phyloP scores from a whole-genome alignment of 2,113 vertebrate genomes.

The Datnioides undecimradiatus region DNA sequence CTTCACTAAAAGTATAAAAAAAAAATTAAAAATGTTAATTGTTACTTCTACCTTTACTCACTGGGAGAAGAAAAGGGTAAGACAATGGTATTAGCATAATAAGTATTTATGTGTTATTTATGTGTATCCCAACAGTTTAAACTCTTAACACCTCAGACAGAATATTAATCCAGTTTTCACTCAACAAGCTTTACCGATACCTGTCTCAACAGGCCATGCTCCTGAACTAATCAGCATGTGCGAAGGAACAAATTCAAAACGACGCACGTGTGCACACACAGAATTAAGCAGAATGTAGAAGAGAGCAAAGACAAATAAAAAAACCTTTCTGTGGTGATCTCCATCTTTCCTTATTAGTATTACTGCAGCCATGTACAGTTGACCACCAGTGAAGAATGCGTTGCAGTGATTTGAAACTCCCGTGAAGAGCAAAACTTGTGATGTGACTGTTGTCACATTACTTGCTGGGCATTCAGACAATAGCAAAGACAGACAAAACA shows the following conservation, averaged over 20 bases:
- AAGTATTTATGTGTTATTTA: constrained; percentile 1
- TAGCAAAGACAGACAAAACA: no score
- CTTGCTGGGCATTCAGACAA: no score
- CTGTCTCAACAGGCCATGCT: constrained; percentile 39
- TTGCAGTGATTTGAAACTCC: background rate
- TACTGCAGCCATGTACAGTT: background rate
- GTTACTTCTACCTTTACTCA: background rate
- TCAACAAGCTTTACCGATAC: constrained; percentile 30
- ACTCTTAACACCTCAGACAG: constrained; percentile 17
- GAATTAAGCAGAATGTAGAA: background rate
- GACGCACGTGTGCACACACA: constrained; percentile 14
- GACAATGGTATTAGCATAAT: background rate
- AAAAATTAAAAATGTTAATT: no score
- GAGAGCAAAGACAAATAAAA: background rate
- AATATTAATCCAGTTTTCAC: constrained; percentile 19
- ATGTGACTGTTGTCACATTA: no score
- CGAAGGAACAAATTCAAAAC: constrained; percentile 8
- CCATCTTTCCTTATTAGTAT: background rate
- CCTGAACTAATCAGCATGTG: constrained; percentile 1
- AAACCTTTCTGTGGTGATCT: background rate
- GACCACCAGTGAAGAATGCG: background rate
- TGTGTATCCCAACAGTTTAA: background rate
- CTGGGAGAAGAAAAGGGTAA: background rate
- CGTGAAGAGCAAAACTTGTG: background rate
- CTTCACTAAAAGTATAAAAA: no score